These are phyloP conservation scores for Carollia perspicillata DNA, from an alignment of 2,113 vertebrate genomes.

Conservation along the genomic window DNA sequence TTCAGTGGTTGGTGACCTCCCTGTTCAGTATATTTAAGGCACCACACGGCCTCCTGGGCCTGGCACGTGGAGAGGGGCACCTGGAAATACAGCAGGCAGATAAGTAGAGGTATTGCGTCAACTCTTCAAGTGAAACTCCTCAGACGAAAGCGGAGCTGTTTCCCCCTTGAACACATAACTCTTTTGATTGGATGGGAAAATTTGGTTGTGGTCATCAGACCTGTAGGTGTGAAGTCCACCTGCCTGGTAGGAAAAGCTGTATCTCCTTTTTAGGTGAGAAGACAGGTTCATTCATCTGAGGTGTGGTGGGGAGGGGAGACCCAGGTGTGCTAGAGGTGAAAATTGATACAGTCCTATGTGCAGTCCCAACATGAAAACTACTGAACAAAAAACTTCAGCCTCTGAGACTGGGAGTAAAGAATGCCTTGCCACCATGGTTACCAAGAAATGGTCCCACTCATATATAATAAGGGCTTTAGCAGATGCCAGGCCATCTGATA, in stretches of 20 bases:
- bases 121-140: rapidly evolving
- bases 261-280: not conserved
- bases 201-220: not conserved
- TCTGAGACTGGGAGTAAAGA: not conserved
- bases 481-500: not conserved
- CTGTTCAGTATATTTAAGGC: not conserved
- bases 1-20: not conserved
- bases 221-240: not conserved
- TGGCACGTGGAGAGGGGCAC: rapidly evolving
- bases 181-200: not conserved
- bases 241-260: not conserved
- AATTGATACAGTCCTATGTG: not conserved
- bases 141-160: not conserved
- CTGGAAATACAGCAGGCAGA: not conserved
- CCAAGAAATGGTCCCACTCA: not conserved
- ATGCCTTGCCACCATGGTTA: not conserved
- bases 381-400: not conserved
- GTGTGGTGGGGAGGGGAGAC: not conserved
- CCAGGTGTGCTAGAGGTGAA: not conserved
- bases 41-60: not conserved
- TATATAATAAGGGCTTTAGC: not conserved
- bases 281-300: rapidly evolving
- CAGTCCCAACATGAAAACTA: not conserved
- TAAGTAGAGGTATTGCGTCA: rapidly evolving
- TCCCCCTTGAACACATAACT: not conserved